Base-by-base conservation (phyloP, 2,797 vertebrate genomes). In the Sebastiscus albofasciatus region DNA sequence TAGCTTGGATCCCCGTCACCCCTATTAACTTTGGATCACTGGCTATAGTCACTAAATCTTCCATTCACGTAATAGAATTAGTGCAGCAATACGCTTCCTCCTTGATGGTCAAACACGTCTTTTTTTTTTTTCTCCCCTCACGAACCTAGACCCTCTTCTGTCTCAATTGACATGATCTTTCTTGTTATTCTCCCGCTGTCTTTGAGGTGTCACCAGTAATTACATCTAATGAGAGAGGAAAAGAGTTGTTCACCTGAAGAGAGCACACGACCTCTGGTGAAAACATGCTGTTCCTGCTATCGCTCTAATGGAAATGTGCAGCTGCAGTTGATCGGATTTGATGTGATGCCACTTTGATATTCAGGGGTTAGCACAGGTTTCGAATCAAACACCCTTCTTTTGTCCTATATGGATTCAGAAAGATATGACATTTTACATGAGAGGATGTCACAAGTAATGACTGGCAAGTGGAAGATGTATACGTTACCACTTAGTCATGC, bases 1-100 rank as follows among this genome's bases (percentile, higher is more conserved):
- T 81, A 80, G 68, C 82, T 84, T 54, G 61, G 76, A 81, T 90
- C 87, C 92, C 82, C 60, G 80, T 90, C 94, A 84, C 79, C 93
- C 93, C 95, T 90, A 93, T 97, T 96, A 96, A 92, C 92, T 95
- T 73, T 91, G 93, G 92, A 96, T 96, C 95, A 95, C 94, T 94
- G 93, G 92, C 74, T 89, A 76, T 90, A 89, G 94, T 94, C 92
- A 93, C 86, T 89, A 90, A 91, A 76, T 83, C 87, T 79, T 80
- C 79, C 67, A 75, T 82, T 77, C 77, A 81, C 82, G 33, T 92
- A 90, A 93, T 92, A 88, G 89, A 95, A 94, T 95, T 93, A 94
- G 91, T 78, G 79, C 85, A 59, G 79, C 62, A 29, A 75, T 87
- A 80, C 52, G 64, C 54, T 78, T 75, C n/a, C 20, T 65, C 61